These are phyloP conservation scores for Pangasius larnaudii DNA, from an alignment of 2,797 vertebrate genomes.

Conservation along the genomic window DNA sequence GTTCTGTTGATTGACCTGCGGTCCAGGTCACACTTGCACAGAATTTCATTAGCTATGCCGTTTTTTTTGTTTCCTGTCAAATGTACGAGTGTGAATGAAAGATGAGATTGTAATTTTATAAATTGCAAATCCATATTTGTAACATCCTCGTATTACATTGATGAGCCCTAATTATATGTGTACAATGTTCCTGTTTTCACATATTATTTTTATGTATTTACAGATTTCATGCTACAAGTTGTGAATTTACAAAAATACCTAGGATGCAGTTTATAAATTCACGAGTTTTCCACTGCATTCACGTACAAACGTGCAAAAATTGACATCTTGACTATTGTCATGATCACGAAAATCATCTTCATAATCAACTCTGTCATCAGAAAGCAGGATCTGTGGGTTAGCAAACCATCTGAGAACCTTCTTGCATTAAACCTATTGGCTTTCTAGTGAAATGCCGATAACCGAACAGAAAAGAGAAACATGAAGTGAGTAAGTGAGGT, in stretches of 20 bases:
- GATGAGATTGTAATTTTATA: not conserved
- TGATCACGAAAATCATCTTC: not conserved
- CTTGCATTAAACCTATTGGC: not conserved
- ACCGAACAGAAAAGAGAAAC: not conserved
- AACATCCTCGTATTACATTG: not conserved
- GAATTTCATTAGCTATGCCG: not conserved
- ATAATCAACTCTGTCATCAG: not conserved
- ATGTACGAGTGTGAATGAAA: too few species aligned
- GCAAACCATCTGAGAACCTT: not conserved
- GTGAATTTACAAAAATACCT: not conserved
- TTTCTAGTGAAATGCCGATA: not conserved
- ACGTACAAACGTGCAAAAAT: not conserved
- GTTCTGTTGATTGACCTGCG: not conserved
- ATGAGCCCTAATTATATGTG: not conserved
- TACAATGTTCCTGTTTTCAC: not conserved
- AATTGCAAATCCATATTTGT: not conserved
- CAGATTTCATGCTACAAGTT: not conserved
- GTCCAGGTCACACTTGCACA: not conserved
- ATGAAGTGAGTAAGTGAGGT: not conserved
- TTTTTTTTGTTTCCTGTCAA: too few species aligned
- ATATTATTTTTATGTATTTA: not conserved
- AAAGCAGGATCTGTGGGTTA: not conserved
- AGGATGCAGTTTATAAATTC: not conserved
- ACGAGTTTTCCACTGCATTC: not conserved
- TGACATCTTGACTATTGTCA: too few species aligned